Conservation (phyloP, 2,797 vertebrate genomes). For the Lophius americanus region DNA sequence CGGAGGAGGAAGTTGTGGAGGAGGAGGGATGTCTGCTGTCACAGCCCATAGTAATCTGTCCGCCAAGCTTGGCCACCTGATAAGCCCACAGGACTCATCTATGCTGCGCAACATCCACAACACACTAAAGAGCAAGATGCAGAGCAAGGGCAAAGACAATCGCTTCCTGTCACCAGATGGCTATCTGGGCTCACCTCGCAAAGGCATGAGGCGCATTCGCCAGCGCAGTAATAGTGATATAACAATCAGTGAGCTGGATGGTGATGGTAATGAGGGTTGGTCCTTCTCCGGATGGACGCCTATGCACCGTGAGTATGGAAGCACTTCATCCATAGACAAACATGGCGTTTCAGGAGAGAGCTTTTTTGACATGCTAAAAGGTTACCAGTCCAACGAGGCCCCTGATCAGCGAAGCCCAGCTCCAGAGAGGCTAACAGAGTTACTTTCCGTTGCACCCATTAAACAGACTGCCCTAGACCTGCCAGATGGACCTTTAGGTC, state of each 20-base stretch:
- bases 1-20: constrained; percentile 50
- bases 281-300: constrained; percentile 94
- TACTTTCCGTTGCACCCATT: constrained; percentile 88
- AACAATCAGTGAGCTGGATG: constrained; percentile 96
- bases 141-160: constrained; percentile 91
- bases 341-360: constrained; percentile 95
- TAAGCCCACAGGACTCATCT: constrained; percentile 93
- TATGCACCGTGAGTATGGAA: constrained; percentile 97
- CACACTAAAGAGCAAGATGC: constrained; percentile 94
- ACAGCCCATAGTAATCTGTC: constrained; percentile 95
- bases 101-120: constrained; percentile 98
- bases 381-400: constrained; percentile 89
- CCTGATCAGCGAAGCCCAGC: constrained; percentile 90
- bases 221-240: constrained; percentile 99
- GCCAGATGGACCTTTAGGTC: constrained; percentile 87
- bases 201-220: constrained; percentile 94
- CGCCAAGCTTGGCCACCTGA: constrained; percentile 93
- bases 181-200: constrained; percentile 93
- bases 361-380: constrained; percentile 97
- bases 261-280: constrained; percentile 94
- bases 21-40: constrained; percentile 67
- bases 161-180: constrained; percentile 96
- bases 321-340: constrained; percentile 98
- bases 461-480: constrained; percentile 94
- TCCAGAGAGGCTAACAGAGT: constrained; percentile 90